phyloP scores from a whole-genome alignment of 1,140 invertebrate species.

The Bombyx mandarina region DNA sequence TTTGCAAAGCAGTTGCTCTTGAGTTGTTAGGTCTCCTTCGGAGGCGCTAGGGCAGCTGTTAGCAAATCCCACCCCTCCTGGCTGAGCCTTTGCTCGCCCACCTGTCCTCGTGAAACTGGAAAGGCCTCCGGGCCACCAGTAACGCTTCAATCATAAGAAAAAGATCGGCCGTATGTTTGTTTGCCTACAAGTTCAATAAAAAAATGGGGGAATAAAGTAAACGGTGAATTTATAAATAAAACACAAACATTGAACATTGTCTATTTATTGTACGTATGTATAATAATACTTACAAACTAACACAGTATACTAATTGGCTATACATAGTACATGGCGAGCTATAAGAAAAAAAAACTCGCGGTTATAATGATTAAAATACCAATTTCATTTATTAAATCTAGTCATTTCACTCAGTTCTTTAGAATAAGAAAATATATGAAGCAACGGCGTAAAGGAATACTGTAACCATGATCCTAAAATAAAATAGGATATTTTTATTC shows the following conservation, averaged over 20 bases:
- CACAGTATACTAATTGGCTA: constrained; percentile 18
- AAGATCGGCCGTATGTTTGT: no score
- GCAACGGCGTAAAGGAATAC: neutral
- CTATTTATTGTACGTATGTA: constrained; percentile 59
- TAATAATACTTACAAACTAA: constrained; percentile 45
- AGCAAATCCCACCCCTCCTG: no score
- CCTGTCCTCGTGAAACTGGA: no score
- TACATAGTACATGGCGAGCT: constrained; percentile 23
- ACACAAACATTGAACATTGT: constrained; percentile 46
- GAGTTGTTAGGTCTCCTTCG: no score
- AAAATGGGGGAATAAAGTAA: no score
- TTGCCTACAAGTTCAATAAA: no score
- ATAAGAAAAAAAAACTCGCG: neutral
- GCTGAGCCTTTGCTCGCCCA: no score
- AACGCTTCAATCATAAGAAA: no score
- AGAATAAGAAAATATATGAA: constrained; percentile 18
- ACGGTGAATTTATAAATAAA: constrained; percentile 20
- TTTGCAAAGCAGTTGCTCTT: no score
- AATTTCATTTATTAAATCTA: constrained; percentile 2
- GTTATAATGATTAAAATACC: neutral
- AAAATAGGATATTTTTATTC: neutral
- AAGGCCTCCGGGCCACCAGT: no score
- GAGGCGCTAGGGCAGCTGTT: no score
- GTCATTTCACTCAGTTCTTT: constrained; percentile 28
- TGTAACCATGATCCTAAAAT: neutral